Base-by-base conservation (phyloP, 2,888 invertebrate genomes). In the Xestia rhomboidea region DNA sequence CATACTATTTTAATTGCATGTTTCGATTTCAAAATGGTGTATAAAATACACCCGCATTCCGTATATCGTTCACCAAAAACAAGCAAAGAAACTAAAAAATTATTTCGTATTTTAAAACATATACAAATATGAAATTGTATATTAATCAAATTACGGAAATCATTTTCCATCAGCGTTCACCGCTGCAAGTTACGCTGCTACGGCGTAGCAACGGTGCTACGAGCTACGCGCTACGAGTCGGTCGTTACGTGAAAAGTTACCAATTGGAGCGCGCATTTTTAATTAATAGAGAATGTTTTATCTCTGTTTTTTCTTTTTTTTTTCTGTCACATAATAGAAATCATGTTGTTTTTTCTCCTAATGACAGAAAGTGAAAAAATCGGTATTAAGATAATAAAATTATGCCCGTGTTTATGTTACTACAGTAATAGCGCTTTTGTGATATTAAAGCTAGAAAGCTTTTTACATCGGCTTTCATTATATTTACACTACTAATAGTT, bases 181-280 rank as follows among this genome's bases (percentile, higher is more conserved):
- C 49, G 68, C 76, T 82, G 78, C 80, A 69, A 34, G 70, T 78
- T 75, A 75, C 78, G 57, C 38, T 27, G 70, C 71, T 77, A 77
- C 63, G 74, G n/a, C 64, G 64, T 64, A 64, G 64, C 41, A 10
- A 49, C 73, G 30, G 15, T n/a, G 70, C 76, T 68, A 79, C 82
- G 70, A 44, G 41, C 41, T 41, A 41, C 41, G 41, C 60, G 74
- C 76, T 75, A 73, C 75, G 85, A 78, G 77, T 67, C 77, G 75
- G 79, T 80, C 72, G 68, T 73, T 76, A 77, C 73, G 63, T 83
- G 82, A 87, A 87, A 79, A 81, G 71, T 87, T 82, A 76, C 81
- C 89, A 89, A 89, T 85, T 85, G 88, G 87, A 89, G 88, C 89
- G 89, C 67, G 71, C 69, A 73, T 79, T 89, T 88, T 88, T 89